Evolutionary conservation across 2,888 invertebrate genomes (phyloP).

Genomic region (Apomyelois bistriatella): DNA sequence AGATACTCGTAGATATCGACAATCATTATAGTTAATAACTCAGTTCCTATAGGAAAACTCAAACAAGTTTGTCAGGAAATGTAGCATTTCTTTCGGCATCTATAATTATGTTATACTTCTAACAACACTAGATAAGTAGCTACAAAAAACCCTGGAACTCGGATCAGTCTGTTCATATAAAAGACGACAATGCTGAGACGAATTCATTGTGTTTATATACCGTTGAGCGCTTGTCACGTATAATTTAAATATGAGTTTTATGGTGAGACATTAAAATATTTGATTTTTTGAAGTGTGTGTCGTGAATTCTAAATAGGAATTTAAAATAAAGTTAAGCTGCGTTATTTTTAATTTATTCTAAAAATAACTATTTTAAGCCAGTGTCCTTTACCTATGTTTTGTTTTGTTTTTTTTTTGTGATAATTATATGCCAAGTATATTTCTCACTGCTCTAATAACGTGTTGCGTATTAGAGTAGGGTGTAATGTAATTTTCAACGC

Average conservation of each 20-base stretch:
- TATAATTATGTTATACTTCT: constrained; percentile 1
- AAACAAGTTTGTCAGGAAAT: constrained; percentile 1
- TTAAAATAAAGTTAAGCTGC: neutral
- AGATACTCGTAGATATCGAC: neutral
- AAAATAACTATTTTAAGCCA: no score
- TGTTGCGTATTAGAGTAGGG: no score
- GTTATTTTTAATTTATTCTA: no score
- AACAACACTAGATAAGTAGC: neutral
- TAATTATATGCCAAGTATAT: no score
- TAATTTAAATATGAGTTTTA: constrained; percentile 33
- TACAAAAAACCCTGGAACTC: constrained; percentile 13
- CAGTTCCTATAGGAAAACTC: constrained; percentile 4
- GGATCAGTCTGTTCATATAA: constrained; percentile 12
- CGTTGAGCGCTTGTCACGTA: constrained; percentile 2
- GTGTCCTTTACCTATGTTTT: no score
- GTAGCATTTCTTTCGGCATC: constrained; percentile 3
- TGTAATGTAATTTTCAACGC: no score
- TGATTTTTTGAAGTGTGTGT: neutral
- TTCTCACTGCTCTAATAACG: no score
- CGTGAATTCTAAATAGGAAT: neutral
- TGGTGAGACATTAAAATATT: constrained; percentile 34
- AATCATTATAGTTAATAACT: neutral
- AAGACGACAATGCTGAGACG: neutral
- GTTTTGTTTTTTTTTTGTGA: no score
- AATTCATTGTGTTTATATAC: constrained; percentile 14